Evolutionary conservation across 2,113 vertebrate genomes (phyloP).

Genomic region (Microcebus ravelobensis): DNA sequence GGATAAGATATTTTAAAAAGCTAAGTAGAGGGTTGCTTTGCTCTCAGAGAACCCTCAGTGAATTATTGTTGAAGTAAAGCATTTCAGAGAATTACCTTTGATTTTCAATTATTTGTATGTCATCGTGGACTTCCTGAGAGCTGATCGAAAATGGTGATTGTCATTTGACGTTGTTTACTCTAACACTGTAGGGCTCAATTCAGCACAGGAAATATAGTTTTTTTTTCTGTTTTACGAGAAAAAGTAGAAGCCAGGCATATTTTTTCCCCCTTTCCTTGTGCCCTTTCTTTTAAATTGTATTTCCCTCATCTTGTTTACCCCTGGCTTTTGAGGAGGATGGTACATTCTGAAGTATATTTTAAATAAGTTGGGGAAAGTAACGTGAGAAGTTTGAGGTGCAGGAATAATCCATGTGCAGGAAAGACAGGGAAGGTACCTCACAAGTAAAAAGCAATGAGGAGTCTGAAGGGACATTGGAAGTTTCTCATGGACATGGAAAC

Average conservation of each 20-base stretch:
- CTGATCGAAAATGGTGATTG: not conserved
- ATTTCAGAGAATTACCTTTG: slow-evolving; percentile 2
- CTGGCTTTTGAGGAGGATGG: not conserved
- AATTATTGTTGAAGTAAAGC: not conserved
- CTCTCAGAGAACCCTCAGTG: not conserved
- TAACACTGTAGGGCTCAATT: not conserved
- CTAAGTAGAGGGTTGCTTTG: not conserved
- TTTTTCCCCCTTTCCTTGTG: not conserved
- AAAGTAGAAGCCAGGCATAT: not conserved
- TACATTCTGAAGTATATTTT: slow-evolving; percentile 1
- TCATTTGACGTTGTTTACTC: not conserved
- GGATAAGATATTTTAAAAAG: not conserved
- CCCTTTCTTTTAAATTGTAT: not conserved
- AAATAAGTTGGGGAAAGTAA: slow-evolving; percentile 3
- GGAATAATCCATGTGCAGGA: not conserved
- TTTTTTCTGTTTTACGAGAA: slow-evolving; percentile 14
- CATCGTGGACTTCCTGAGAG: not conserved
- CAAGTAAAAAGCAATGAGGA: not conserved
- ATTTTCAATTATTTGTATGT: not conserved
- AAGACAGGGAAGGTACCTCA: not conserved
- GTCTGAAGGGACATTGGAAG: too few species aligned
- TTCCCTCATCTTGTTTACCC: not conserved
- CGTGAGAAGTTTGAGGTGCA: not conserved
- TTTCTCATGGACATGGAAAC: not conserved
- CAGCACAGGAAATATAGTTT: not conserved